phyloP scores from a whole-genome alignment of 2,113 vertebrate genomes.

The Melozone crissalis region DNA sequence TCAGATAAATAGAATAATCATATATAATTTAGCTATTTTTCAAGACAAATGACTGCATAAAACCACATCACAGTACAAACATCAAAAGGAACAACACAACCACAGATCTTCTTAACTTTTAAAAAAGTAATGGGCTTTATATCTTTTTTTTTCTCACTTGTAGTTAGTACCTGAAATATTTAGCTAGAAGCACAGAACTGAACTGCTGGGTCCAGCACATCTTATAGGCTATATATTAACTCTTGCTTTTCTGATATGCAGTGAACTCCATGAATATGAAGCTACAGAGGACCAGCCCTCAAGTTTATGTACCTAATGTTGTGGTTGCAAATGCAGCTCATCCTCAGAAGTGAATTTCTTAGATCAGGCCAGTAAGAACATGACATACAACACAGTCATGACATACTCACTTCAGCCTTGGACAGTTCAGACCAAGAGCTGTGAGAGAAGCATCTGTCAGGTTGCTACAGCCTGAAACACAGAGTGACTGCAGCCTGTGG shows the following conservation, averaged over 20 bases:
- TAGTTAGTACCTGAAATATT: not conserved
- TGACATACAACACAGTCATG: not conserved
- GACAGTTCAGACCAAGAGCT: slow-evolving; percentile 91
- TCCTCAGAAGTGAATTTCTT: not conserved
- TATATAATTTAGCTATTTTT: not conserved
- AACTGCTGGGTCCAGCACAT: not conserved
- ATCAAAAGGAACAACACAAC: not conserved
- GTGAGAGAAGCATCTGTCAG: slow-evolving; percentile 90
- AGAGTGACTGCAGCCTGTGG: slow-evolving; percentile 87
- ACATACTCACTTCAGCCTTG: slow-evolving; percentile 86
- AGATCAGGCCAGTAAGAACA: not conserved
- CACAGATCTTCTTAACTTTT: not conserved
- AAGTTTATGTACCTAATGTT: not conserved
- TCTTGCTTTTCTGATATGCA: not conserved
- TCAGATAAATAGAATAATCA: not conserved
- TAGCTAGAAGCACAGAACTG: not conserved
- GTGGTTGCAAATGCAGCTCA: not conserved
- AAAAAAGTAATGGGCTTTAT: not conserved
- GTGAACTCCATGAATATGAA: not conserved
- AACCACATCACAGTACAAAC: not conserved
- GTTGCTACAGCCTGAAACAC: slow-evolving; percentile 90
- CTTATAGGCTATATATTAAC: not conserved
- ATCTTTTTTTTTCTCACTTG: not conserved
- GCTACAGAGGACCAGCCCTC: not conserved
- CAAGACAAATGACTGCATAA: not conserved